Evolutionary conservation across 1,140 invertebrate species (phyloP).

Genomic region (Wiebesia pumilae): DNA sequence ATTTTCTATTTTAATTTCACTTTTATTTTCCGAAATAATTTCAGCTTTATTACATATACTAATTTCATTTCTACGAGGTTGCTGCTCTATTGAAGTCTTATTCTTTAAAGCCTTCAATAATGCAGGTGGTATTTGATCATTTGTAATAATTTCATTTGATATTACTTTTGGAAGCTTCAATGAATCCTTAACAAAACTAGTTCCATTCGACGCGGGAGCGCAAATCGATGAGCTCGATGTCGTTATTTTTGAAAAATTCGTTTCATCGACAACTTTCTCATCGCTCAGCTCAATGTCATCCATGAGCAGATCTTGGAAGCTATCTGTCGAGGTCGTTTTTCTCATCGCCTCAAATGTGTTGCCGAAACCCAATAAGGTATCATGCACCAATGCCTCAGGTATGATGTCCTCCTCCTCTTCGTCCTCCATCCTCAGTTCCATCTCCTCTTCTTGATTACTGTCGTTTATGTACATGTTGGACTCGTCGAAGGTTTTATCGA

Average conservation of each 20-base stretch:
- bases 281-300: constrained; percentile 55
- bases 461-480: constrained; percentile 6
- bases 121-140: constrained; percentile 61
- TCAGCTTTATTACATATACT: background rate
- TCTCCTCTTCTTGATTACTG: constrained; percentile 44
- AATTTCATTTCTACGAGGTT: constrained; percentile 1
- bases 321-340: constrained; percentile 50
- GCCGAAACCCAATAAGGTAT: constrained; percentile 33
- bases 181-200: constrained; percentile 27
- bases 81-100: constrained; percentile 18
- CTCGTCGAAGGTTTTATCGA: constrained; percentile 10
- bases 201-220: background rate
- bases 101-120: constrained; percentile 59
- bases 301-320: constrained; percentile 58
- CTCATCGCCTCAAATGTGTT: background rate
- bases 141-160: constrained; percentile 66
- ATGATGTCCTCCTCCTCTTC: constrained; percentile 60
- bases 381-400: constrained; percentile 60
- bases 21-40: constrained; percentile 4
- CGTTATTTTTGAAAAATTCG: background rate
- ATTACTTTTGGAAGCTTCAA: constrained; percentile 62
- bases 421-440: constrained; percentile 40
- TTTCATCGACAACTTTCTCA: constrained; percentile 44
- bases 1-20: constrained; percentile 3
- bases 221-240: background rate